Percentiles rank a stretch among this genome's conserved stretches.
Evolutionary conservation across 2,113 vertebrate species (phyloP).

Genomic region (Morone saxatilis): DNA sequence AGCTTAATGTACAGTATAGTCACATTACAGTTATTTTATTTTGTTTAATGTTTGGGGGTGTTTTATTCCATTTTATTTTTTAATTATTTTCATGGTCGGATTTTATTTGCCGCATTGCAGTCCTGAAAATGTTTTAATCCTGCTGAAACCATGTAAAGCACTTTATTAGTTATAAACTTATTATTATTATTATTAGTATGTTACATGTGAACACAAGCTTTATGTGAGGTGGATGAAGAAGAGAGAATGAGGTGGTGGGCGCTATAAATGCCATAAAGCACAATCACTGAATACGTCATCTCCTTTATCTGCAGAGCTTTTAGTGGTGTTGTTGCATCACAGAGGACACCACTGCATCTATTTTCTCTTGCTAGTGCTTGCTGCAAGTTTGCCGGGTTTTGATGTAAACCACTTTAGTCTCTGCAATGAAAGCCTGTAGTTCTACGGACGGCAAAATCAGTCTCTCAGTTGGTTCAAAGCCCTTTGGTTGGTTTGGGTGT

Average conservation of each 20-base stretch:
- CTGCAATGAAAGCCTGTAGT: background rate
- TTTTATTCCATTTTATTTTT: background rate
- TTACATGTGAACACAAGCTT: conserved; percentile 41
- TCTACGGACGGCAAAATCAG: background rate
- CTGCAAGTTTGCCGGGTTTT: conserved; percentile 6
- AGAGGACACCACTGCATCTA: conserved; percentile 43
- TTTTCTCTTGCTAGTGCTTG: conserved; percentile 22
- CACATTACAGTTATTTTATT: conserved; percentile 13
- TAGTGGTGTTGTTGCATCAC: conserved; percentile 60
- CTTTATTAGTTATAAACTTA: too few relatives aligned
- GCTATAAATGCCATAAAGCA: conserved; percentile 63
- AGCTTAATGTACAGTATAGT: conserved; percentile 17
- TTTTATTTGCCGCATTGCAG: background rate
- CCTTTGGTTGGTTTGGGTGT: background rate
- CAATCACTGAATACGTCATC: conserved; percentile 43
- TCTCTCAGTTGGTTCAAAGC: background rate
- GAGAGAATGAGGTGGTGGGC: conserved; percentile 25
- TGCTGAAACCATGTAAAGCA: background rate
- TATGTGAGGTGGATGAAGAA: conserved; percentile 28
- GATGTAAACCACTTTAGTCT: conserved; percentile 17
- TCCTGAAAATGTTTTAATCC: background rate
- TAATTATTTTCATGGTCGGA: background rate
- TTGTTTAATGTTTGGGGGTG: conserved; percentile 3
- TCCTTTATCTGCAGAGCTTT: conserved; percentile 57
- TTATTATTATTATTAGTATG: background rate